Conservation (phyloP, 2,113 vertebrate genomes). For the Artemisiospiza belli region DNA sequence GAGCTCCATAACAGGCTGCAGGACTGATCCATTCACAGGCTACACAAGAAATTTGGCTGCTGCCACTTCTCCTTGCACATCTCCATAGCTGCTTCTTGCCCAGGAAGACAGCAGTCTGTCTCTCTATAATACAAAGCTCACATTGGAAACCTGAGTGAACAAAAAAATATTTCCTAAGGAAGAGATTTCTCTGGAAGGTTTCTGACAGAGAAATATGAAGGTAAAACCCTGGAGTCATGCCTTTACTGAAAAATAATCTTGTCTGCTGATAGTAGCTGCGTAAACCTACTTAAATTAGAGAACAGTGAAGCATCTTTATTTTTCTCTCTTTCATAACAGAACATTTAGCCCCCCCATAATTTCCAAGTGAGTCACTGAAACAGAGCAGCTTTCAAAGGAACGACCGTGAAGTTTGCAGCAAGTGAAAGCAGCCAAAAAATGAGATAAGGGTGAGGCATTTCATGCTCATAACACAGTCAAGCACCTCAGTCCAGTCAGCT, state of each 20-base stretch:
- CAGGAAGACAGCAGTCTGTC: not conserved
- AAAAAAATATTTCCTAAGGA: not conserved
- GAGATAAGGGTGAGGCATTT: conserved; percentile 13
- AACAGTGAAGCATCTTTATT: not conserved
- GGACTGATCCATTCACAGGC: not conserved
- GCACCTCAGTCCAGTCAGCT: not conserved
- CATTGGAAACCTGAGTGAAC: not conserved
- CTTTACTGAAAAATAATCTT: not conserved
- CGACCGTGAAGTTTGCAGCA: not conserved
- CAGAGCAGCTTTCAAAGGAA: conserved; percentile 34
- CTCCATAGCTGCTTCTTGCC: not conserved
- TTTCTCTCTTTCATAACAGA: conserved; percentile 5
- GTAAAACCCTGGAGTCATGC: not conserved
- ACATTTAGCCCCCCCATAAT: not conserved
- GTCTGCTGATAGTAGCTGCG: not conserved
- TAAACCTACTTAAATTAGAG: conserved; percentile 1
- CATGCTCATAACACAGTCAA: not conserved
- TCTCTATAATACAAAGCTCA: not conserved
- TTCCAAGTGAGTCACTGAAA: conserved; percentile 41
- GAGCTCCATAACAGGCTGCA: rapidly evolving
- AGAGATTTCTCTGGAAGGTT: not conserved
- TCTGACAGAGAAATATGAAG: not conserved
- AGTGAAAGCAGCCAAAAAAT: conserved; percentile 7
- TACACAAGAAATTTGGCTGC: not conserved
- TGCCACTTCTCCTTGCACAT: not conserved